Evolutionary conservation across 2,888 invertebrate species (phyloP).

Genomic region (Lottia gigantea): DNA sequence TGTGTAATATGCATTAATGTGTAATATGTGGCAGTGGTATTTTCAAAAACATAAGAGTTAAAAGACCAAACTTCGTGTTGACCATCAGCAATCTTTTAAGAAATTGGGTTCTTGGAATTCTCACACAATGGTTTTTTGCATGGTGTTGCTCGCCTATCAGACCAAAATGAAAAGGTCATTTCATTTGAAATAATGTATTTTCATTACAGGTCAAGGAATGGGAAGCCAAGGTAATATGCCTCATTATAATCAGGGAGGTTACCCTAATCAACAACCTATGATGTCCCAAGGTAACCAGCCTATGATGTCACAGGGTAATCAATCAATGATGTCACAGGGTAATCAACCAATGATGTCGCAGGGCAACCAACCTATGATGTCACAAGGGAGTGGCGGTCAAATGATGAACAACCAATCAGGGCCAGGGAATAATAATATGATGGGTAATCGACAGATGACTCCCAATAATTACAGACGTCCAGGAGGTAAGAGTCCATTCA

Average conservation of each 20-base stretch:
- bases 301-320: conserved; percentile 47
- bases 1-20: too few relatives aligned
- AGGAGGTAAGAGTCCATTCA: background rate
- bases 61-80: too few relatives aligned
- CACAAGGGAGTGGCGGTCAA: conserved; percentile 22
- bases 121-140: too few relatives aligned
- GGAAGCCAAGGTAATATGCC: conserved; percentile 8
- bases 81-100: too few relatives aligned
- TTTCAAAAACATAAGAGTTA: too few relatives aligned
- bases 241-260: conserved; percentile 31
- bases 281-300: conserved; percentile 36
- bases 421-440: conserved; percentile 33
- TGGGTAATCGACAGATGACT: conserved; percentile 35
- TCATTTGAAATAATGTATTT: too few relatives aligned
- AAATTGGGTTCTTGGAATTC: too few relatives aligned
- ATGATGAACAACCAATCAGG: conserved; percentile 32
- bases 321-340: conserved; percentile 45
- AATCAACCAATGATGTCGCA: conserved; percentile 10
- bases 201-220: background rate
- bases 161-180: too few relatives aligned
- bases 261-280: conserved; percentile 36
- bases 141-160: too few relatives aligned
- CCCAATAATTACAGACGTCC: conserved; percentile 31
- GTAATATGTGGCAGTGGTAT: too few relatives aligned
- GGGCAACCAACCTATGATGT: conserved; percentile 18